Percentiles rank a stretch among this genome's conserved stretches.
Conservation (phyloP, 2,888 invertebrate genomes). For the Pachycephus smyrnensis region DNA sequence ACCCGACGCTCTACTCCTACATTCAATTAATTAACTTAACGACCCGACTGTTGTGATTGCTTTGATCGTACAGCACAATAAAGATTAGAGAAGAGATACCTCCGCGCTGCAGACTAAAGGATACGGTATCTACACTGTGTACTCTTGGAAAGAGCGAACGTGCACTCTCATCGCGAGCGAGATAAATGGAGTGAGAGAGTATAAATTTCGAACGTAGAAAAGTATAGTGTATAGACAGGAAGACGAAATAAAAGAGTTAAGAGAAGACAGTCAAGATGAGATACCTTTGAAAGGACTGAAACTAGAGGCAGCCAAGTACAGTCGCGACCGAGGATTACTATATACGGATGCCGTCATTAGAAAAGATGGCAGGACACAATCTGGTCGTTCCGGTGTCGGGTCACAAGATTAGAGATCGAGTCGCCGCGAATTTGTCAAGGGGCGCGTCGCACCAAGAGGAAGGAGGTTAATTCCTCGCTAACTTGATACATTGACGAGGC, state of each 20-base stretch:
- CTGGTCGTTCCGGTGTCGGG: neutral
- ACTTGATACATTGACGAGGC: conserved; percentile 55
- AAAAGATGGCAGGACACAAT: neutral
- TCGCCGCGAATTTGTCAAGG: neutral
- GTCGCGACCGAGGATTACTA: neutral
- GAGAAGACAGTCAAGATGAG: neutral
- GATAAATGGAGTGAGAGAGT: neutral
- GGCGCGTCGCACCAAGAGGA: neutral
- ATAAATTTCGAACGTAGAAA: neutral
- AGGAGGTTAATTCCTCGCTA: conserved; percentile 45
- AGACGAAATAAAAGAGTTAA: neutral
- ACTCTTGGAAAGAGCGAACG: neutral
- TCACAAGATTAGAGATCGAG: neutral
- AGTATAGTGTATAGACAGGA: neutral
- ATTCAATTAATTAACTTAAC: conserved; percentile 58
- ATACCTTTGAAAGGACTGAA: neutral
- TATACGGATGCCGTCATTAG: neutral
- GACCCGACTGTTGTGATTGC: conserved; percentile 40
- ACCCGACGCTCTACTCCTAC: neutral
- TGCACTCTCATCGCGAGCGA: neutral
- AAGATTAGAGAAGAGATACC: conserved; percentile 23
- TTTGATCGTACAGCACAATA: conserved; percentile 32
- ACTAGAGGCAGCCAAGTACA: neutral
- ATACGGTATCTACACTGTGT: neutral
- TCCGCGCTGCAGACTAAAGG: neutral